phyloP scores from a whole-genome alignment of 2,113 vertebrate genomes.

The Alaudala cheleensis region DNA sequence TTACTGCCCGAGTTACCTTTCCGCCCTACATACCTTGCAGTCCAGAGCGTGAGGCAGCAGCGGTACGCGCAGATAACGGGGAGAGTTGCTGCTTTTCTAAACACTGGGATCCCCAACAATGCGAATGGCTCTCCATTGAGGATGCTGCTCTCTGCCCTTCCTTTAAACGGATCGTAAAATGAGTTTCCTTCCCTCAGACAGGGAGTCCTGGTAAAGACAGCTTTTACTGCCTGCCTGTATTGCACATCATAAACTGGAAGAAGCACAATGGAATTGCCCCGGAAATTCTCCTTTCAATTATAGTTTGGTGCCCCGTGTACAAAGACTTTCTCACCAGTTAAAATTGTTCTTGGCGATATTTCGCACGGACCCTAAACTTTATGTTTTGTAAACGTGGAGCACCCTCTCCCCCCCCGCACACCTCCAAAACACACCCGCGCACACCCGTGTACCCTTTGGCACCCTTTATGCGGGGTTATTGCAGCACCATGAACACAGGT shows the following conservation, averaged over 20 bases:
- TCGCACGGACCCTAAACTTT: slow-evolving; percentile 60
- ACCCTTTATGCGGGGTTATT: background rate
- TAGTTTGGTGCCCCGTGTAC: slow-evolving; percentile 75
- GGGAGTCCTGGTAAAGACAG: slow-evolving; percentile 66
- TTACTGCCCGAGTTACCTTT: background rate
- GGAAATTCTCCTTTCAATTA: slow-evolving; percentile 83
- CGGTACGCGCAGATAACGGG: background rate
- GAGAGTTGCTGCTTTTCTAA: slow-evolving; percentile 6
- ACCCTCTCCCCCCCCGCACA: background rate
- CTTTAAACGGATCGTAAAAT: slow-evolving; percentile 78
- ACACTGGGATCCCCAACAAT: slow-evolving; percentile 39
- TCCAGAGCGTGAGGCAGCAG: background rate
- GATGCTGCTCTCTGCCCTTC: slow-evolving; percentile 52
- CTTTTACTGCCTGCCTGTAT: slow-evolving; percentile 82
- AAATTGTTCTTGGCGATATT: slow-evolving; percentile 57
- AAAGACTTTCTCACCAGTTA: slow-evolving; percentile 76
- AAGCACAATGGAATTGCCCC: slow-evolving; percentile 82
- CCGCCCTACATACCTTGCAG: background rate
- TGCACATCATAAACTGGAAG: slow-evolving; percentile 84
- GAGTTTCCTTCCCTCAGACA: slow-evolving; percentile 68
- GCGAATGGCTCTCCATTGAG: slow-evolving; percentile 49
- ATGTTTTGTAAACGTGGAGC: slow-evolving; percentile 1
- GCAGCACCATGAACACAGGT: background rate
- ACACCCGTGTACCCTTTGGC: background rate
- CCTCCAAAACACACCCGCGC: background rate